phyloP scores from a whole-genome alignment of 2,888 invertebrate genomes.

The Rambutsinella grinnellia region DNA sequence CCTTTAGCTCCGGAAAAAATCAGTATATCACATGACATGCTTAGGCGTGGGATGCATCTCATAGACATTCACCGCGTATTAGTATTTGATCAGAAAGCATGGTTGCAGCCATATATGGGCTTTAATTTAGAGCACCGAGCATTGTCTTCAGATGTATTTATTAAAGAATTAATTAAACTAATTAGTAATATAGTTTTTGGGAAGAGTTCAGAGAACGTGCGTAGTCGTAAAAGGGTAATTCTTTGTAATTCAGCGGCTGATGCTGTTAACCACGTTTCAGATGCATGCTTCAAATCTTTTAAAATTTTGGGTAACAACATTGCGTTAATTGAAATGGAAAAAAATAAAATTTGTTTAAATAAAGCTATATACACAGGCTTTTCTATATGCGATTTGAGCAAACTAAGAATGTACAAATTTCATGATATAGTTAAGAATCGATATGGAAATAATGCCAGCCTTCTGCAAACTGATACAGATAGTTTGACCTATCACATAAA shows the following conservation, averaged over 20 bases:
- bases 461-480: conserved; percentile 50
- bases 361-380: conserved; percentile 49
- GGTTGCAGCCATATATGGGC: conserved; percentile 29
- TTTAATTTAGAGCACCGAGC: conserved; percentile 26
- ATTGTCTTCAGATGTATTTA: conserved; percentile 30
- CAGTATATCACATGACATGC: not conserved
- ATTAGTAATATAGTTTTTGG: conserved; percentile 40
- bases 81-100: conserved; percentile 12
- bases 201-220: conserved; percentile 27
- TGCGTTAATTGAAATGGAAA: conserved; percentile 17
- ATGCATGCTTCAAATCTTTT: conserved; percentile 14
- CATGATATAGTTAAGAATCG: conserved; percentile 41
- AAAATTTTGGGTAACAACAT: conserved; percentile 13
- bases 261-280: conserved; percentile 3
- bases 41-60: conserved; percentile 18
- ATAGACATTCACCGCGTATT: conserved; percentile 16
- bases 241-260: conserved; percentile 6
- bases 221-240: conserved; percentile 9
- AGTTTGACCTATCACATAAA: conserved; percentile 52
- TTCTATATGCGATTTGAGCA: conserved; percentile 27
- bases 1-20: conserved; percentile 29
- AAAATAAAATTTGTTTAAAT: conserved; percentile 7
- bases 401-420: conserved; percentile 32
- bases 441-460: conserved; percentile 18
- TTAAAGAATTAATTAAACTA: conserved; percentile 49